A percentile compares a stretch with the other conserved stretches of the same genome.
These are phyloP conservation scores for Chloroceryle aenea DNA, from an alignment of 2,113 vertebrate species.

Conservation along the genomic window DNA sequence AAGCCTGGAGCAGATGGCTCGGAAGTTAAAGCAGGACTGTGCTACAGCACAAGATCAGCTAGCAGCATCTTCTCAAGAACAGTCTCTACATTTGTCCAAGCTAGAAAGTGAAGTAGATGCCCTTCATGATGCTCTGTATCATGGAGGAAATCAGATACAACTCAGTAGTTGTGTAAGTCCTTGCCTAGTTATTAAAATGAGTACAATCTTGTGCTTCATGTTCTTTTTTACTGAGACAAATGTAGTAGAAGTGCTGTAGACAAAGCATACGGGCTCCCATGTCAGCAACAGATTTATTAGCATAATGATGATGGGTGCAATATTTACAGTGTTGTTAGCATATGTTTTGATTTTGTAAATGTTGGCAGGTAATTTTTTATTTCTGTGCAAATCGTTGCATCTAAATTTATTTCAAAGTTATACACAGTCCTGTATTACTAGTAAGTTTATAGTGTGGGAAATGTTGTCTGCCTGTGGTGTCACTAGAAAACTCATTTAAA, in stretches of 20 bases:
- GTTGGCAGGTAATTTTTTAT: neutral
- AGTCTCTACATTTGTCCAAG: slow-evolving; percentile 71
- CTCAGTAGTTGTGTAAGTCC: slow-evolving; percentile 84
- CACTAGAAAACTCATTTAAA: neutral
- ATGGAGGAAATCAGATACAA: slow-evolving; percentile 80
- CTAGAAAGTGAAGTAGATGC: slow-evolving; percentile 75
- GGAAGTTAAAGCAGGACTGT: slow-evolving; percentile 77
- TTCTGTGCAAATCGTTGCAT: neutral
- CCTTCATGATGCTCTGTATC: slow-evolving; percentile 78
- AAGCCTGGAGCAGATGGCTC: slow-evolving; percentile 80
- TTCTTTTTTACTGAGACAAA: neutral
- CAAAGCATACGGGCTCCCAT: neutral
- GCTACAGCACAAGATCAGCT: slow-evolving; percentile 71
- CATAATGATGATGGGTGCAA: neutral
- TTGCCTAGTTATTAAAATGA: neutral
- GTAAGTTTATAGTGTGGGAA: neutral
- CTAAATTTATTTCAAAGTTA: neutral
- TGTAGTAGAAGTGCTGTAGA: neutral
- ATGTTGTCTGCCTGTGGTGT: neutral
- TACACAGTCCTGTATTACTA: neutral
- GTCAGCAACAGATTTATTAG: neutral
- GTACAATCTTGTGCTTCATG: neutral
- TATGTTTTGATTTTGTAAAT: neutral
- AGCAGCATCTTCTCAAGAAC: slow-evolving; percentile 70
- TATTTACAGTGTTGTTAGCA: neutral